A percentile compares a stretch with the other conserved stretches of the same genome.
These are phyloP conservation scores for Bombylius discolor DNA, from an alignment of 2,888 invertebrate species.

Conservation along the genomic window DNA sequence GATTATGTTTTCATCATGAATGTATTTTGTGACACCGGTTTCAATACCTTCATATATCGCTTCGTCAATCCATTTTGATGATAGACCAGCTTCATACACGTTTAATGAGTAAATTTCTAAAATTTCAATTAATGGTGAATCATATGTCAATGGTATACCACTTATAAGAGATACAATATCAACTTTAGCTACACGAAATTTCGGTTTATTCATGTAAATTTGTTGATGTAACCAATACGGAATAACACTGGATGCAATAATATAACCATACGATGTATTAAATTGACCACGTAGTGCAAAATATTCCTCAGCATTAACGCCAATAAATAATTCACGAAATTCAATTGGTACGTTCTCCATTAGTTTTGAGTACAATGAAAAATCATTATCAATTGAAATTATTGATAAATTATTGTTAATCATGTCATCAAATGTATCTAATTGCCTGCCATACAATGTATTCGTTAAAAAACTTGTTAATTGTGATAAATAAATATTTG, in stretches of 20 bases:
- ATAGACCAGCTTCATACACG: not conserved
- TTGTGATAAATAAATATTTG: not conserved
- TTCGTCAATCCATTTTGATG: not conserved
- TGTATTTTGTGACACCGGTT: not conserved
- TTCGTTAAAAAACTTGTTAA: too few relatives aligned
- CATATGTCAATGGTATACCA: not conserved
- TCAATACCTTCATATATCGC: not conserved
- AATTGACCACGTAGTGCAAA: not conserved
- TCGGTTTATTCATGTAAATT: not conserved
- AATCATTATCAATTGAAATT: not conserved
- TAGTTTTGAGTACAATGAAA: not conserved
- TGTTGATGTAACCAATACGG: not conserved
- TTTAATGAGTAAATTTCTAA: not conserved
- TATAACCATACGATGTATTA: not conserved
- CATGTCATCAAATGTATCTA: not conserved
- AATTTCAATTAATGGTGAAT: not conserved
- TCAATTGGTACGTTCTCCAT: not conserved
- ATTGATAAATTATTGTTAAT: not conserved
- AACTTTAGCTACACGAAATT: not conserved
- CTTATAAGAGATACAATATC: not conserved
- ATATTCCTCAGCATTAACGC: not conserved
- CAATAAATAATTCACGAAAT: not conserved
- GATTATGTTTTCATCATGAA: not conserved
- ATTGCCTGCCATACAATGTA: too few relatives aligned
- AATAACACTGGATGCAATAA: not conserved